A percentile compares a stretch with the other conserved stretches of the same genome.
phyloP scores from a whole-genome alignment of 2,888 invertebrate genomes.

The Ashinkailepas kermadecensis region DNA sequence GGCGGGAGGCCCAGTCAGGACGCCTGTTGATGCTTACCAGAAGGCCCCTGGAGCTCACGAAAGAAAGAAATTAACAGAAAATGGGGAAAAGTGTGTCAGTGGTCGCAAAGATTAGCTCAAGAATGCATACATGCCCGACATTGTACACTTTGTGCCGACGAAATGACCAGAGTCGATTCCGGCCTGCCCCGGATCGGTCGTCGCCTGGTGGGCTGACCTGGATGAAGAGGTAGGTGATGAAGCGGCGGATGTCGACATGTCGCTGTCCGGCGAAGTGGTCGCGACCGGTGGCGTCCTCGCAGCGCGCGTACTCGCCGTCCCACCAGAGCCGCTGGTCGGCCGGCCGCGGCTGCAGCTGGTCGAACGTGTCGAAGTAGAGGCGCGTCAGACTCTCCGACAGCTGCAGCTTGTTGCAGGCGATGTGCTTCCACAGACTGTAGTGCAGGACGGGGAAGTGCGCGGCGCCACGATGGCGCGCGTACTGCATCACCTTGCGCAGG shows the following conservation, averaged over 20 bases:
- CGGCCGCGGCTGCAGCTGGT: not conserved
- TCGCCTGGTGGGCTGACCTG: not conserved
- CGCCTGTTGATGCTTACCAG: too few species aligned
- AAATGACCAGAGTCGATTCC: too few species aligned
- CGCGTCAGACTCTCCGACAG: not conserved
- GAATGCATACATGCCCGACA: too few species aligned
- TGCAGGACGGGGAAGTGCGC: not conserved
- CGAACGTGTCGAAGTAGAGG: conserved; percentile 15
- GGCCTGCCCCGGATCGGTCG: too few species aligned
- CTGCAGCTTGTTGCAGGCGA: conserved; percentile 18
- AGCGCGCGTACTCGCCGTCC: conserved; percentile 20
- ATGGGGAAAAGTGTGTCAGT: too few species aligned
- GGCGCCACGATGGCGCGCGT: not conserved
- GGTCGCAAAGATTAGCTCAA: too few species aligned
- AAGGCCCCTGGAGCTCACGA: too few species aligned
- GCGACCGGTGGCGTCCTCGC: not conserved
- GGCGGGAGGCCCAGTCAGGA: too few species aligned
- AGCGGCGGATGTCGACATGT: not conserved
- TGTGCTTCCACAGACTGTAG: conserved; percentile 11
- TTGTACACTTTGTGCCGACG: too few species aligned
- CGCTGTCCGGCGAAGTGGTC: conserved; percentile 9
- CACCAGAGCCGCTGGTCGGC: not conserved
- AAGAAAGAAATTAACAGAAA: too few species aligned
- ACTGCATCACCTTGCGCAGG: conserved; percentile 13
- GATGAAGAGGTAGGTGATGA: conserved; percentile 6